Evolutionary conservation across 2,888 invertebrate species (phyloP).

Genomic region (Thereva nobilitata): DNA sequence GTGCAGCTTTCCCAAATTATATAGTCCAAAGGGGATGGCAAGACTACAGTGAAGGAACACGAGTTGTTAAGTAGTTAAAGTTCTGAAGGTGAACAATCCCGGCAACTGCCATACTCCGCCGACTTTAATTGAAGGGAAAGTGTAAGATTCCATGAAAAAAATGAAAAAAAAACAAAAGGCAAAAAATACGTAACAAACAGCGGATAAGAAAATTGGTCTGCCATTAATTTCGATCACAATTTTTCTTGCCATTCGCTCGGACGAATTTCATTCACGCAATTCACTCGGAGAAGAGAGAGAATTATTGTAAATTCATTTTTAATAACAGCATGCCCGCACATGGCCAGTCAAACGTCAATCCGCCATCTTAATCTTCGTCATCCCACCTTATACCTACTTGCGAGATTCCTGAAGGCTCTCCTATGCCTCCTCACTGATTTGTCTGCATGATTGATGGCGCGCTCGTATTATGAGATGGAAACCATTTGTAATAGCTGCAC

Average conservation of each 20-base stretch:
- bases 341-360: constrained; percentile 22
- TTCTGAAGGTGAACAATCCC: constrained; percentile 11
- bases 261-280: constrained; percentile 28
- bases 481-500: constrained; percentile 41
- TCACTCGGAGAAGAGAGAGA: constrained; percentile 14
- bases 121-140: constrained; percentile 23
- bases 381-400: constrained; percentile 38
- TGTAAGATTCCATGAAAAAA: not conserved
- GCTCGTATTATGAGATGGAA: constrained; percentile 43
- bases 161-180: not conserved
- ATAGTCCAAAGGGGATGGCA: not conserved
- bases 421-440: constrained; percentile 36
- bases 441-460: constrained; percentile 42
- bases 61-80: not conserved
- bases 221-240: constrained; percentile 24
- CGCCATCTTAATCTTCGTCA: constrained; percentile 45
- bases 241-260: constrained; percentile 10
- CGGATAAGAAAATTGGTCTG: constrained; percentile 38
- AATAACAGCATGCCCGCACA: constrained; percentile 40
- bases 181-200: constrained; percentile 10
- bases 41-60: not conserved
- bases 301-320: constrained; percentile 41
- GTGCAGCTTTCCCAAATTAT: not conserved
- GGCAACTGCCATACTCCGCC: constrained; percentile 23
- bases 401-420: constrained; percentile 4